Conservation (phyloP, 2,113 vertebrate genomes). For the Aramus guarauna region DNA sequence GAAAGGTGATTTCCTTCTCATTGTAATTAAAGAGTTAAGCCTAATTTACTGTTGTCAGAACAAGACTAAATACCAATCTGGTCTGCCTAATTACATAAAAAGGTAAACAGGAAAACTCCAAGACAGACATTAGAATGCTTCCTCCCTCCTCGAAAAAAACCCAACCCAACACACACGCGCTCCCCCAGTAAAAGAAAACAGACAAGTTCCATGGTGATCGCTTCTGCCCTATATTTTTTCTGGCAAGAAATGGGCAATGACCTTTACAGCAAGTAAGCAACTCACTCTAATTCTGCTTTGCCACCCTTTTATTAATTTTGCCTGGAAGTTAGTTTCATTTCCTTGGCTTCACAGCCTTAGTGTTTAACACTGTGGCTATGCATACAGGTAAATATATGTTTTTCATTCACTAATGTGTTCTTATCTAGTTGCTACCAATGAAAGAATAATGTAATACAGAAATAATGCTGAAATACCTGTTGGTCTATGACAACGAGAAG, state of each 20-base stretch:
- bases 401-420: background rate
- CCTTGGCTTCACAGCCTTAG: background rate
- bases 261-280: conserved; percentile 37
- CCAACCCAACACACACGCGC: too few relatives aligned
- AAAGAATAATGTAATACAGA: background rate
- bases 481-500: background rate
- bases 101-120: conserved; percentile 67
- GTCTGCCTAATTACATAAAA: conserved; percentile 68
- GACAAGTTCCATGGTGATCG: background rate
- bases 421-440: background rate
- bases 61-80: conserved; percentile 77
- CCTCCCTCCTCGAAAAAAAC: background rate
- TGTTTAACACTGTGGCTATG: background rate
- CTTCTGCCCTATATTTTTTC: background rate
- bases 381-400: conserved; percentile 19
- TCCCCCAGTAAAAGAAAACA: background rate
- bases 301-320: conserved; percentile 33
- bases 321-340: conserved; percentile 20
- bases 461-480: background rate
- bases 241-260: conserved; percentile 16
- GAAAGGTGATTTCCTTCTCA: conserved; percentile 77
- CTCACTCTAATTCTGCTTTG: background rate
- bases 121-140: background rate
- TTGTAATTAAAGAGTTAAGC: conserved; percentile 83
- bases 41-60: conserved; percentile 78